Percentiles rank a stretch among this genome's conserved stretches.
phyloP scores from a whole-genome alignment of 2,888 invertebrate genomes.

The Rhagonycha lutea region DNA sequence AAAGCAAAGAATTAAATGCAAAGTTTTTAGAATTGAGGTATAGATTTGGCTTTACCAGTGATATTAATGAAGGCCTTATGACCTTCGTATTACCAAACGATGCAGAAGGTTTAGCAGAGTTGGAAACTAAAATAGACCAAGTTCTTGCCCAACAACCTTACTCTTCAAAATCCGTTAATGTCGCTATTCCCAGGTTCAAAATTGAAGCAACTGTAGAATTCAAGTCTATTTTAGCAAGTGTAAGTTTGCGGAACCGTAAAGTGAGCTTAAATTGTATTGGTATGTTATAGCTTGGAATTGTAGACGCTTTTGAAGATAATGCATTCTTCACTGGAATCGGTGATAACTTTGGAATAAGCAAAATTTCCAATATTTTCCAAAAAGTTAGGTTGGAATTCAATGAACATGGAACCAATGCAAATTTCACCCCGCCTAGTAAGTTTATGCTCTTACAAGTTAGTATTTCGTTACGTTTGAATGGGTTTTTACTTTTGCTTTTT shows the following conservation, averaged over 20 bases:
- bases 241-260: neutral
- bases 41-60: too few relatives aligned
- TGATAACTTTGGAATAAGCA: neutral
- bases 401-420: conserved; percentile 50
- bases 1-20: conserved; percentile 39
- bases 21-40: too few relatives aligned
- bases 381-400: conserved; percentile 51
- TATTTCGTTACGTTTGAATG: too few relatives aligned
- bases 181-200: conserved; percentile 6
- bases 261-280: neutral
- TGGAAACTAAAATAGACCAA: conserved; percentile 25
- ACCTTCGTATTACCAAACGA: conserved; percentile 35
- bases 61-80: conserved; percentile 32
- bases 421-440: conserved; percentile 37
- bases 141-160: conserved; percentile 16
- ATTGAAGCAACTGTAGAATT: conserved; percentile 1
- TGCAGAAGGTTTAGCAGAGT: conserved; percentile 20
- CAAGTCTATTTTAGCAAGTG: neutral
- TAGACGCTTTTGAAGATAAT: neutral
- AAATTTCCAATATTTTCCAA: conserved; percentile 39
- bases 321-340: neutral
- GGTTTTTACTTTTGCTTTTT: neutral
- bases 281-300: conserved; percentile 6
- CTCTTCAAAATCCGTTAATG: neutral
- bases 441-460: neutral